A percentile compares a stretch with the other conserved stretches of the same genome.
Conservation (phyloP, 1,140 invertebrate species). For the Nomia melanderi region DNA sequence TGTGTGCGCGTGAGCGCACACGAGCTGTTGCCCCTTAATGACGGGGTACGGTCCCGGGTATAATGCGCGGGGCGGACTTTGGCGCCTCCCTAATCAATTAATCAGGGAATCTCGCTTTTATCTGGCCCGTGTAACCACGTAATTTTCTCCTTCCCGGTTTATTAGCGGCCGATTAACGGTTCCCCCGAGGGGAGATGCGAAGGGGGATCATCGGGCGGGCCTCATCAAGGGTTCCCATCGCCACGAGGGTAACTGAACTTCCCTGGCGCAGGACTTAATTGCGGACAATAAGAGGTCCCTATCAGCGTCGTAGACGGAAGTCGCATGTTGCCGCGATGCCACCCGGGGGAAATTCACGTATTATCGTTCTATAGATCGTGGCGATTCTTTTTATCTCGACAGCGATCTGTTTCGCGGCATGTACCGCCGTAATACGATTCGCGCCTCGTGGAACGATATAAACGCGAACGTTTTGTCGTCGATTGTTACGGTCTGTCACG, state of each 20-base stretch:
- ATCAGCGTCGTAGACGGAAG: constrained; percentile 33
- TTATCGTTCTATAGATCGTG: constrained; percentile 55
- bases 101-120: constrained; percentile 76
- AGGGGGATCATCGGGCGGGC: constrained; percentile 26
- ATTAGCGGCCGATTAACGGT: constrained; percentile 66
- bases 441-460: constrained; percentile 6
- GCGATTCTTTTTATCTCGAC: constrained; percentile 13
- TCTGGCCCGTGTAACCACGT: constrained; percentile 57
- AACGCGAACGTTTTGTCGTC: constrained; percentile 35
- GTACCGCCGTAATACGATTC: background rate
- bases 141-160: constrained; percentile 66
- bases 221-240: constrained; percentile 37
- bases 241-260: constrained; percentile 1
- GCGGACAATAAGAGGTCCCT: constrained; percentile 37
- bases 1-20: constrained; percentile 44
- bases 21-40: constrained; percentile 73
- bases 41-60: constrained; percentile 64
- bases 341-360: too few relatives aligned
- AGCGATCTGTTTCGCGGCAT: background rate
- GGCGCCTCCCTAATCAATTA: constrained; percentile 78
- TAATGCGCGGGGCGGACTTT: constrained; percentile 74
- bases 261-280: constrained; percentile 56
- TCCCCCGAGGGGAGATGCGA: background rate
- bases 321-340: too few relatives aligned
- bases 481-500: too few relatives aligned